These are phyloP conservation scores for Pomatostomus ruficeps DNA, from an alignment of 2,113 vertebrate species.

Conservation along the genomic window DNA sequence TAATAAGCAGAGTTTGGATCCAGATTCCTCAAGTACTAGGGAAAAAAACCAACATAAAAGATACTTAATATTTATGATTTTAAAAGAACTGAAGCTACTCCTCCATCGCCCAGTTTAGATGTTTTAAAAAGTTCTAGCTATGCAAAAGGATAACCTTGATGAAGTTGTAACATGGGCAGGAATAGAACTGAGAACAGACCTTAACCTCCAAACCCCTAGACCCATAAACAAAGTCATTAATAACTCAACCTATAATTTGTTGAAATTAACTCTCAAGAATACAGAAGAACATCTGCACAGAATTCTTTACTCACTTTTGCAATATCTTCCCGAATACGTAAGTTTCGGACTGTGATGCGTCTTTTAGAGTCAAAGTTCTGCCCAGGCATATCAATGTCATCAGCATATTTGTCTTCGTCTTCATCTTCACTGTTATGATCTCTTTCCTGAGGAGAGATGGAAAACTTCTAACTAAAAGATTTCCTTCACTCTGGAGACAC, in stretches of 20 bases:
- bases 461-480: not conserved
- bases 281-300: not conserved
- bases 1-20: slow-evolving; percentile 99
- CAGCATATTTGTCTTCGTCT: slow-evolving; percentile 98
- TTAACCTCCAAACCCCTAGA: not conserved
- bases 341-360: slow-evolving; percentile 93
- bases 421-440: slow-evolving; percentile 96
- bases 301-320: slow-evolving; percentile 83
- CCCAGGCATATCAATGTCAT: slow-evolving; percentile 98
- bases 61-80: not conserved
- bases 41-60: not conserved
- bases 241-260: fast-evolving
- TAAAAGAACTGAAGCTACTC: not conserved
- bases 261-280: not conserved
- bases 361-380: slow-evolving; percentile 99
- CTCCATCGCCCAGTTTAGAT: not conserved
- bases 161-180: not conserved
- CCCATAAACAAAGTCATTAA: not conserved
- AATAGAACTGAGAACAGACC: not conserved
- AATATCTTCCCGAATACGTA: slow-evolving; percentile 95
- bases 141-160: not conserved
- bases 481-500: not conserved
- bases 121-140: not conserved
- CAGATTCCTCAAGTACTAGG: slow-evolving; percentile 92
- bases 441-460: slow-evolving; percentile 76